Conservation (phyloP, 2,113 vertebrate genomes). For the Probosciger aterrimus region DNA sequence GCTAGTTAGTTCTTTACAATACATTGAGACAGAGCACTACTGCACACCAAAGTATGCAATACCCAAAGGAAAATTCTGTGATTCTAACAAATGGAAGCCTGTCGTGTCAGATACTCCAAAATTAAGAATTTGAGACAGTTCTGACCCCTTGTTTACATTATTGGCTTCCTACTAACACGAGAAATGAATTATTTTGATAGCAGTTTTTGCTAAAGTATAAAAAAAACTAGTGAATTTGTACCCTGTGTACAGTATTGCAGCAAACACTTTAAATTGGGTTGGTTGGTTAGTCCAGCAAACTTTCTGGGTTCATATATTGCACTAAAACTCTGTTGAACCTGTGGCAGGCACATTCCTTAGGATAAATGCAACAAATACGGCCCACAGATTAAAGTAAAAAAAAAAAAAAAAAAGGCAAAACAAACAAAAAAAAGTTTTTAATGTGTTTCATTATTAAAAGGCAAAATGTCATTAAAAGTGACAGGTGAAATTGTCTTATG, state of each 20-base stretch:
- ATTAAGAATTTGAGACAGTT: slow-evolving; percentile 69
- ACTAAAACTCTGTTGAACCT: slow-evolving; percentile 97
- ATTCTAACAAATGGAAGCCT: slow-evolving; percentile 70
- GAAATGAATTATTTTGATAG: slow-evolving; percentile 60
- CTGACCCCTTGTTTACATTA: slow-evolving; percentile 79
- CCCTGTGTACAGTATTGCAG: slow-evolving; percentile 76
- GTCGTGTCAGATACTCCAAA: slow-evolving; percentile 68
- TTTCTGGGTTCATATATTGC: slow-evolving; percentile 93
- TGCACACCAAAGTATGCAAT: slow-evolving; percentile 82
- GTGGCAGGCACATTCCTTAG: slow-evolving; percentile 92
- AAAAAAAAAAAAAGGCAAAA: slow-evolving; percentile 9
- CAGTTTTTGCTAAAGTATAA: slow-evolving; percentile 66
- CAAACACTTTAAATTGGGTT: slow-evolving; percentile 80
- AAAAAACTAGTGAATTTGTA: slow-evolving; percentile 70
- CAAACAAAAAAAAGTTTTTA: slow-evolving; percentile 73
- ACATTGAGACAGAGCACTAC: slow-evolving; percentile 79
- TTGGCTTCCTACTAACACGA: slow-evolving; percentile 71
- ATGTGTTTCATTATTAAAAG: slow-evolving; percentile 87
- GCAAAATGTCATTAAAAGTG: slow-evolving; percentile 89
- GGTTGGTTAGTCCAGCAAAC: slow-evolving; percentile 84
- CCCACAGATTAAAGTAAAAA: slow-evolving; percentile 73
- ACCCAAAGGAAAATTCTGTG: slow-evolving; percentile 74
- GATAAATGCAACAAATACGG: slow-evolving; percentile 92
- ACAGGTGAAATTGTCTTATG: slow-evolving; percentile 97
- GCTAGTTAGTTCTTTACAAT: slow-evolving; percentile 70